phyloP scores from a whole-genome alignment of 2,888 invertebrate genomes.

The Eilema sororculum region DNA sequence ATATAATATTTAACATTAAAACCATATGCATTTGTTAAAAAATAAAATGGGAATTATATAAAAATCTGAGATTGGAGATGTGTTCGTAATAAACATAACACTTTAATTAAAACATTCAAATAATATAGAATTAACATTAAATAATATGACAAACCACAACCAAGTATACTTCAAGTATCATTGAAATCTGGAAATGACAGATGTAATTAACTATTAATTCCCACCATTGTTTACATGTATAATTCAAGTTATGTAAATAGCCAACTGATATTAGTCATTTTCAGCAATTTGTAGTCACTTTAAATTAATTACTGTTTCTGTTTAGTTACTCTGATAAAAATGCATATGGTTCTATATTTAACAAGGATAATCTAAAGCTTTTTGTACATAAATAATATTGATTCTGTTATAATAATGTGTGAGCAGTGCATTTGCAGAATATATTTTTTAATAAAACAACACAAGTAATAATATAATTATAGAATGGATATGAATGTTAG shows the following conservation, averaged over 20 bases:
- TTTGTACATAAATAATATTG: too few relatives aligned
- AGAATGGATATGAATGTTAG: constrained; percentile 7
- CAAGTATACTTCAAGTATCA: neutral
- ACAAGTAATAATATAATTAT: neutral
- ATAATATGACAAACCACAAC: neutral
- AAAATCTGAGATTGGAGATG: neutral
- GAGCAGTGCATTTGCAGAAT: neutral
- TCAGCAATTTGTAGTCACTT: neutral
- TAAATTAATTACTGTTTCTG: neutral
- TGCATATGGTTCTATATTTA: neutral
- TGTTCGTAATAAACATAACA: neutral
- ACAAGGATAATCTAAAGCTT: neutral
- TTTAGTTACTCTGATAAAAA: neutral
- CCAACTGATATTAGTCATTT: neutral
- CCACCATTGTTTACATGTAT: neutral
- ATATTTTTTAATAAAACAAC: neutral
- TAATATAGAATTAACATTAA: neutral
- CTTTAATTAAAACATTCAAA: neutral
- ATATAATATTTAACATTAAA: neutral
- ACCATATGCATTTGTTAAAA: neutral
- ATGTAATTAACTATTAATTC: neutral
- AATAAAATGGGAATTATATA: neutral
- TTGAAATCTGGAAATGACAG: neutral
- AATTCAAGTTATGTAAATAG: neutral
- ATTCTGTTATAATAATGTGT: too few relatives aligned